Percentiles rank a stretch among this genome's conserved stretches.
Conservation (phyloP, 2,888 invertebrate genomes). For the Oxyscelio sp. region DNA sequence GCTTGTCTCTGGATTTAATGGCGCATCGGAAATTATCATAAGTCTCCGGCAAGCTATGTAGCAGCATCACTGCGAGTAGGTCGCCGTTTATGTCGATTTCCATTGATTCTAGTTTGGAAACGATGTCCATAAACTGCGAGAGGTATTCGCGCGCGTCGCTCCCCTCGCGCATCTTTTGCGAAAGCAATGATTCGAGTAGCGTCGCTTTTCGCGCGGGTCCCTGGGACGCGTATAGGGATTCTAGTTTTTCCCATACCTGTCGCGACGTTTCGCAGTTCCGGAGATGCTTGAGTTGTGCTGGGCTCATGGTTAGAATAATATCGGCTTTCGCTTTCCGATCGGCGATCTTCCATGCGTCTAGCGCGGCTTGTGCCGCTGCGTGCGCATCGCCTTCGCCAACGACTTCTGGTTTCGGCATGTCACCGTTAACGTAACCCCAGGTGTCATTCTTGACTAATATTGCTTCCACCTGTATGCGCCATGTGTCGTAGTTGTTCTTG, state of each 20-base stretch:
- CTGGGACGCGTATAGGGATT: not conserved
- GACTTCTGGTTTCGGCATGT: not conserved
- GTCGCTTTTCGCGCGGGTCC: not conserved
- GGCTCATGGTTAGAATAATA: not conserved
- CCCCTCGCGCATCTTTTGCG: slow-evolving; percentile 1
- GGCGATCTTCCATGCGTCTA: not conserved
- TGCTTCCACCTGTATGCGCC: too few relatives aligned
- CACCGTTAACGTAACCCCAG: not conserved
- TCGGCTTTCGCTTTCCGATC: slow-evolving; percentile 1
- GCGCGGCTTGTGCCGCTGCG: not conserved
- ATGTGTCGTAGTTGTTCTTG: not conserved
- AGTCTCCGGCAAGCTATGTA: not conserved
- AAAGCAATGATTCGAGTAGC: not conserved
- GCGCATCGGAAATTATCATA: not conserved
- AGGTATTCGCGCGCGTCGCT: not conserved
- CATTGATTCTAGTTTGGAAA: not conserved
- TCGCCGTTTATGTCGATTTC: too few relatives aligned
- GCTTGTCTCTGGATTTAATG: too few relatives aligned
- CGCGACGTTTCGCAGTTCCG: slow-evolving; percentile 5
- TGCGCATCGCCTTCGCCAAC: not conserved
- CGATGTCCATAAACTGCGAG: not conserved
- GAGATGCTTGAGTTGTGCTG: slow-evolving; percentile 1
- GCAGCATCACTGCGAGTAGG: not conserved
- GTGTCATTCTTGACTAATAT: too few relatives aligned
- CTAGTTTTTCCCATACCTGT: not conserved